Conservation (phyloP, 2,113 vertebrate genomes). For the Hippoglossus stenolepis region DNA sequence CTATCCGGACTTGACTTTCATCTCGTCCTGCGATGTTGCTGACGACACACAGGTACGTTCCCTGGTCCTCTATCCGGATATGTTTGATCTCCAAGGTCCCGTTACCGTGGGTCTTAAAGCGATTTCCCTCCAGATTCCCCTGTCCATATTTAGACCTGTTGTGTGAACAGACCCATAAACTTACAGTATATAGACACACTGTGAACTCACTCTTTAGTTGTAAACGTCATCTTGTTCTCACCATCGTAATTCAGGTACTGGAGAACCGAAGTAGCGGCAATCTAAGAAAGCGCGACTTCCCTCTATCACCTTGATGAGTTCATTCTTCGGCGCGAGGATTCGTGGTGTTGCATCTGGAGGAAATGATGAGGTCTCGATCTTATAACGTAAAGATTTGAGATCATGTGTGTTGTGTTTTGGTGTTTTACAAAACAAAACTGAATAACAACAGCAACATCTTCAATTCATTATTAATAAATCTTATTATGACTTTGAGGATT, state of each 20-base stretch:
- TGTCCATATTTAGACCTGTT: constrained; percentile 97
- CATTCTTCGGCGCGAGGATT: constrained; percentile 86
- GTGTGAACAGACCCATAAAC: constrained; percentile 3
- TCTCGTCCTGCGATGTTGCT: constrained; percentile 93
- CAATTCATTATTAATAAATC: too few species aligned
- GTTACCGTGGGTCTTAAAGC: constrained; percentile 89
- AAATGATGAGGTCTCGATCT: not conserved
- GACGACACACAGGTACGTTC: constrained; percentile 92
- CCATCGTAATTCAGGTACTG: constrained; percentile 93
- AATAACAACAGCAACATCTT: not conserved
- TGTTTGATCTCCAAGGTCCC: constrained; percentile 92
- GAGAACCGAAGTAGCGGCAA: constrained; percentile 95
- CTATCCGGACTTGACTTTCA: constrained; percentile 90
- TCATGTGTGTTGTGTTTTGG: not conserved
- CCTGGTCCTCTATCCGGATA: constrained; percentile 90
- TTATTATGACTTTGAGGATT: too few species aligned
- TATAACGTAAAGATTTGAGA: not conserved
- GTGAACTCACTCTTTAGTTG: not conserved
- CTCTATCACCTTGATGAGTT: constrained; percentile 89
- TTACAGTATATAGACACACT: constrained; percentile 6
- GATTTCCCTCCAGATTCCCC: constrained; percentile 90
- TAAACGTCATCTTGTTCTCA: constrained; percentile 74
- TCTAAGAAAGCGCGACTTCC: constrained; percentile 88
- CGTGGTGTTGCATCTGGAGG: constrained; percentile 88
- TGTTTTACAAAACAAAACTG: not conserved